Evolutionary conservation across 2,797 vertebrate species (phyloP).

Genomic region (Halcyon chelicuti): DNA sequence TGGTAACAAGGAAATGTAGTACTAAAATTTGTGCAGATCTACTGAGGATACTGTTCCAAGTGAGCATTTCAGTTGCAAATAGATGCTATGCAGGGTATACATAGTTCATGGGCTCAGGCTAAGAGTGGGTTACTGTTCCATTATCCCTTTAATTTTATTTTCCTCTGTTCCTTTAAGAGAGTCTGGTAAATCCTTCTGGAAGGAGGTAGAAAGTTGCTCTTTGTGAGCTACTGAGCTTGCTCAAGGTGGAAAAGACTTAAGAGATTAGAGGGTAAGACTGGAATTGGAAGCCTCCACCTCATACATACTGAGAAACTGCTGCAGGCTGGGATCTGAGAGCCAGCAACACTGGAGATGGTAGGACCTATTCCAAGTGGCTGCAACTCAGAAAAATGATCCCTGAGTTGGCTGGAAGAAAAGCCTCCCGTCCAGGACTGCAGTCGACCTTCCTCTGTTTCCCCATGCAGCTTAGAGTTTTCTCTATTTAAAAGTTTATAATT

Average conservation of each 20-base stretch:
- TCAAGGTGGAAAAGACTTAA: not conserved
- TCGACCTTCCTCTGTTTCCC: not conserved
- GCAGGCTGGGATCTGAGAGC: not conserved
- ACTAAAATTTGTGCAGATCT: not conserved
- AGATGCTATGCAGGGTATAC: not conserved
- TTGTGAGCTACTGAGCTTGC: not conserved
- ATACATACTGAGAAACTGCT: not conserved
- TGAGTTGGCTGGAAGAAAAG: not conserved
- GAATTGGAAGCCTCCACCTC: not conserved
- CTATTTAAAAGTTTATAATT: not conserved
- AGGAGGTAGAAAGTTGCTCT: not conserved
- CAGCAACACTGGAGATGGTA: not conserved
- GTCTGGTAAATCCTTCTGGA: not conserved
- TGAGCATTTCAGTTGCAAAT: not conserved
- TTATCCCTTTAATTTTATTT: not conserved
- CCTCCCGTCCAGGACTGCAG: not conserved
- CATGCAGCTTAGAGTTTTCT: not conserved
- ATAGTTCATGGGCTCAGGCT: not conserved
- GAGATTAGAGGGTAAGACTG: not conserved
- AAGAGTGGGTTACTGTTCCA: not conserved
- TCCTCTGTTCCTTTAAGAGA: not conserved
- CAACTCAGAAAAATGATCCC: not conserved
- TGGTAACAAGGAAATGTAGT: not conserved
- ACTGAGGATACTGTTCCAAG: not conserved
- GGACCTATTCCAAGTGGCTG: not conserved